Conservation (phyloP, 2,797 vertebrate species). For the Spea hammondii region DNA sequence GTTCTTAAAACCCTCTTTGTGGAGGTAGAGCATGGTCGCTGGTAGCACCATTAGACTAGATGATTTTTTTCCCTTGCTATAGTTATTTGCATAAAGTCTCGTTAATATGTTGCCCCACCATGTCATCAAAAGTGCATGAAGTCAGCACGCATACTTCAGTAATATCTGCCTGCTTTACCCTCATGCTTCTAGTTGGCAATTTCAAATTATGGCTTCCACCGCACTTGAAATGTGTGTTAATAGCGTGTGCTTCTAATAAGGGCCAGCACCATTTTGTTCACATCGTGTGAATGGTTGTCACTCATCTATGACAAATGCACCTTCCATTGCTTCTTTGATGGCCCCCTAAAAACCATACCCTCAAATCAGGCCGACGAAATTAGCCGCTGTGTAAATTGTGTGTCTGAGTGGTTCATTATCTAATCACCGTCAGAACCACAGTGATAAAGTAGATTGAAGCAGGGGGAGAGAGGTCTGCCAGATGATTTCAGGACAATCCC, state of each 20-base stretch:
- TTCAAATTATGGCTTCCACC: constrained; percentile 80
- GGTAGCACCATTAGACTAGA: neutral
- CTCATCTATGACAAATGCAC: constrained; percentile 86
- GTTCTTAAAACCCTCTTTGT: neutral
- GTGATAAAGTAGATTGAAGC: constrained; percentile 89
- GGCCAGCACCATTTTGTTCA: constrained; percentile 78
- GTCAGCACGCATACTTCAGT: constrained; percentile 78
- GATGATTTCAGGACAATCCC: constrained; percentile 74
- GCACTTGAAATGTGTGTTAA: constrained; percentile 83
- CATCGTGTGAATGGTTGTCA: constrained; percentile 81
- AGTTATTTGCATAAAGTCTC: constrained; percentile 44
- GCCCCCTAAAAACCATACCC: constrained; percentile 79
- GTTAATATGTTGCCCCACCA: constrained; percentile 72
- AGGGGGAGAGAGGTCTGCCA: constrained; percentile 77
- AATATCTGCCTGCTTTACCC: constrained; percentile 81
- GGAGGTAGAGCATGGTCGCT: constrained; percentile 4
- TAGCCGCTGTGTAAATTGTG: constrained; percentile 90
- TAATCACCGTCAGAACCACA: constrained; percentile 91
- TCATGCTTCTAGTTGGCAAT: constrained; percentile 79
- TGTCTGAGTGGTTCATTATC: constrained; percentile 95
- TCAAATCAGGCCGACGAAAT: constrained; percentile 89
- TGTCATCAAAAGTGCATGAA: constrained; percentile 76
- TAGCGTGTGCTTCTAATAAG: constrained; percentile 79
- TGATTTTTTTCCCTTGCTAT: neutral
- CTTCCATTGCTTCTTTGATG: constrained; percentile 75